Percentiles rank a stretch among this genome's conserved stretches.
Conservation (phyloP, 2,888 invertebrate genomes). For the Pollenia amentaria region DNA sequence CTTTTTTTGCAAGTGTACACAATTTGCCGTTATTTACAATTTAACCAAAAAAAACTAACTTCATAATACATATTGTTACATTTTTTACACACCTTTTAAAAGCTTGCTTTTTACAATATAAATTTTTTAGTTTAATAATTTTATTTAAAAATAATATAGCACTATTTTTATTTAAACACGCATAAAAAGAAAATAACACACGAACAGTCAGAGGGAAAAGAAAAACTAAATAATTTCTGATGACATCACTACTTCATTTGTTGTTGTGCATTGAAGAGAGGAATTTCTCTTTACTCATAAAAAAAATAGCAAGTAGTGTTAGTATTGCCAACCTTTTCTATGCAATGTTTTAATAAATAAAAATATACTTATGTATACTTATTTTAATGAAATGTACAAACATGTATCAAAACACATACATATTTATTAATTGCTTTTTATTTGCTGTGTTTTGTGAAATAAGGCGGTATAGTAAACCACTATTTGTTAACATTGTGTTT, state of each 20-base stretch:
- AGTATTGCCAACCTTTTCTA: conserved; percentile 44
- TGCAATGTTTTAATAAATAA: not conserved
- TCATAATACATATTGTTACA: conserved; percentile 22
- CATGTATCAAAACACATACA: no score
- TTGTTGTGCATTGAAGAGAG: conserved; percentile 67
- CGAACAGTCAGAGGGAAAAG: conserved; percentile 70
- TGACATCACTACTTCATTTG: conserved; percentile 84
- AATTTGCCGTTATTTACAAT: conserved; percentile 68
- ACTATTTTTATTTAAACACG: conserved; percentile 66
- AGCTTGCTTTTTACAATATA: conserved; percentile 21
- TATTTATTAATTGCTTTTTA: no score
- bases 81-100: conserved; percentile 44
- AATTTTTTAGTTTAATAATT: conserved; percentile 55
- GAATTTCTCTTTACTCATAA: not conserved
- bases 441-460: not conserved
- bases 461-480: not conserved
- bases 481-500: conserved; percentile 49
- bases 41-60: conserved; percentile 41
- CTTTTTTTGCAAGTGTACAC: conserved; percentile 55
- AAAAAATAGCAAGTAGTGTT: not conserved
- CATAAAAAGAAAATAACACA: conserved; percentile 70
- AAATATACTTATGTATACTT: not conserved
- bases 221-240: conserved; percentile 82
- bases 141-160: conserved; percentile 62
- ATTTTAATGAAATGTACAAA: not conserved